Conservation (phyloP, 2,113 vertebrate genomes). For the Anoura caudifer region DNA sequence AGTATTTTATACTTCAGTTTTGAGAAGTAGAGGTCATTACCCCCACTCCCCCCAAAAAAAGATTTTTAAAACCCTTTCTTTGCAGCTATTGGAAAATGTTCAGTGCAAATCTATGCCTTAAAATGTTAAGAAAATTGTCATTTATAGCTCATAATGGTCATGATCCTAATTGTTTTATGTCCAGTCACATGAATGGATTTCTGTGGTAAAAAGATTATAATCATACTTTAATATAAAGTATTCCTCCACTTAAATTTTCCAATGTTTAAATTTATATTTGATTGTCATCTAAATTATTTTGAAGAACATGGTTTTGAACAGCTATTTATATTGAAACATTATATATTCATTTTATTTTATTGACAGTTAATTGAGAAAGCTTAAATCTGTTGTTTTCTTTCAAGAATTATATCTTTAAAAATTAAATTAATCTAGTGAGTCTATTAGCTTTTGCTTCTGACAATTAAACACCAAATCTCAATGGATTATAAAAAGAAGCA, state of each 20-base stretch:
- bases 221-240: neutral
- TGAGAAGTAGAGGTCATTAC: constrained; percentile 4
- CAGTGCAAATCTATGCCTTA: neutral
- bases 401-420: neutral
- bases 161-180: neutral
- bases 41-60: neutral
- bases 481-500: neutral
- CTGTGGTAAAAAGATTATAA: neutral
- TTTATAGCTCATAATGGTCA: neutral
- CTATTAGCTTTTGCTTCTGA: neutral
- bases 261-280: neutral
- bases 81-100: constrained; percentile 45
- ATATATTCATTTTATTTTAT: neutral
- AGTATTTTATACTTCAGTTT: constrained; percentile 41
- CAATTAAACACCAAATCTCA: neutral
- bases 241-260: neutral
- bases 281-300: constrained; percentile 18
- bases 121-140: constrained; percentile 34
- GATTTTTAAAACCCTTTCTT: constrained; percentile 11
- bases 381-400: neutral
- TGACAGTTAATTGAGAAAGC: neutral
- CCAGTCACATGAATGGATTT: neutral
- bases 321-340: neutral
- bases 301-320: neutral
- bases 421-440: neutral